These are phyloP conservation scores for Dasypogon diadema DNA, from an alignment of 2,888 invertebrate genomes.

Conservation along the genomic window DNA sequence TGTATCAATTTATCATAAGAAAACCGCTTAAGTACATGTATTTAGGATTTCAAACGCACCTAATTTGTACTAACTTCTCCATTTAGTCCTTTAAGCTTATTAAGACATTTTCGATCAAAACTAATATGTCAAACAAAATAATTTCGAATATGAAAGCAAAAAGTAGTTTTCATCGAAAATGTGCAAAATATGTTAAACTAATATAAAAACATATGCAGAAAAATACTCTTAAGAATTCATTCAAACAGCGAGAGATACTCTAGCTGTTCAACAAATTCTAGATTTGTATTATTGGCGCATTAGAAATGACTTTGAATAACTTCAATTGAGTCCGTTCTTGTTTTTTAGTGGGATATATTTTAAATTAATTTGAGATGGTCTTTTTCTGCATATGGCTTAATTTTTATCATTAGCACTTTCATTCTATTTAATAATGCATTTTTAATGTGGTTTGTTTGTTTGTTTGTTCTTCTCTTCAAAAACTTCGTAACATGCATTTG, in stretches of 20 bases:
- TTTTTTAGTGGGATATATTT: background rate
- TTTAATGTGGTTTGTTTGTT: slow-evolving; percentile 46
- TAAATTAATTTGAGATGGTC: background rate
- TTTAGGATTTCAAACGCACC: too few species aligned
- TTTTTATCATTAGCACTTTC: background rate
- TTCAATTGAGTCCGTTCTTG: background rate
- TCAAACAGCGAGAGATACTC: too few species aligned
- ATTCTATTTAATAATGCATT: slow-evolving; percentile 24
- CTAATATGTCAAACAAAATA: background rate
- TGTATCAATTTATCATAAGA: too few species aligned
- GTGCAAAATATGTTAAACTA: background rate
- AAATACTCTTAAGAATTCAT: too few species aligned
- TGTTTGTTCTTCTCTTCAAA: slow-evolving; percentile 53
- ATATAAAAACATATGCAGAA: background rate
- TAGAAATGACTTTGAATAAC: background rate
- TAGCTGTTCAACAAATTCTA: too few species aligned
- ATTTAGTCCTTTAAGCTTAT: too few species aligned
- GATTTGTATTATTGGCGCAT: too few species aligned
- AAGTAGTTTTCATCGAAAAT: background rate
- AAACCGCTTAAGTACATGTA: too few species aligned
- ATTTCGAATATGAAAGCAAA: background rate
- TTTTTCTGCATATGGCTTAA: background rate
- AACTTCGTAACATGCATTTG: slow-evolving; percentile 56
- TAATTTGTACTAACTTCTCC: too few species aligned
- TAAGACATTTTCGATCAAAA: background rate